Evolutionary conservation across 2,797 vertebrate genomes (phyloP), one percentile per base, ranked within the genome.

Genomic region (Carduelis carduelis): DNA sequence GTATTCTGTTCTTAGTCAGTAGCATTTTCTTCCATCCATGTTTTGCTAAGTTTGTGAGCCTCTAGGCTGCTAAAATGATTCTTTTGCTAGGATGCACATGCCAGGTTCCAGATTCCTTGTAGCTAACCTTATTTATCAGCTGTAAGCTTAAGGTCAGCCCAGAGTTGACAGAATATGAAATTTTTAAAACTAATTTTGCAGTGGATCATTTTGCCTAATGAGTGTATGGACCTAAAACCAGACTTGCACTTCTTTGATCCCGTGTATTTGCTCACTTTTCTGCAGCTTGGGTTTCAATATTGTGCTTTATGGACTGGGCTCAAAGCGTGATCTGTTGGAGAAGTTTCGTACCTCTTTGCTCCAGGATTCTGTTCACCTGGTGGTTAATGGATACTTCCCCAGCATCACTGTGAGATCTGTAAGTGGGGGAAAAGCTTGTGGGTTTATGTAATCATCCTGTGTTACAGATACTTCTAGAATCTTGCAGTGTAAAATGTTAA

Each of bases 361-460:
- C 93, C 98, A 98, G 52, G 95, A 98, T 94, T 98, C 98, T 76
- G 68, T 99, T 89, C 99, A 99, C 76, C 91, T 99, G 71, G 99
- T 99, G 95, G 97, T 99, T 97, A 99, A 99, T 43, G 99, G 99
- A 81, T 99, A 99, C 96, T 99, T 99, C 95, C 99, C 99, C 56
- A 99, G 99, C 86, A 99, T 99, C 78, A 99, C 98, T 55, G 98
- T 99, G 50, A 99, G 99, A 98, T 98, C 99, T 64, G 99, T 99
- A 97, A 98, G 98, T 95, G 35, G 95, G 92, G 79, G 30, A 82
- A 82, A 95, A 95, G 63, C 44, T 79, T 53, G 15, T 14, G 46
- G 46, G 27, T 50, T 96, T 92, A n/a, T 61, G 28, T 71, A 37
- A 52, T 66, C 43, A 50, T 57, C 46, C 15, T 77, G 26, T 80